Evolutionary conservation across 2,113 vertebrate species (phyloP).

Genomic region (Psilopogon haemacephalus): DNA sequence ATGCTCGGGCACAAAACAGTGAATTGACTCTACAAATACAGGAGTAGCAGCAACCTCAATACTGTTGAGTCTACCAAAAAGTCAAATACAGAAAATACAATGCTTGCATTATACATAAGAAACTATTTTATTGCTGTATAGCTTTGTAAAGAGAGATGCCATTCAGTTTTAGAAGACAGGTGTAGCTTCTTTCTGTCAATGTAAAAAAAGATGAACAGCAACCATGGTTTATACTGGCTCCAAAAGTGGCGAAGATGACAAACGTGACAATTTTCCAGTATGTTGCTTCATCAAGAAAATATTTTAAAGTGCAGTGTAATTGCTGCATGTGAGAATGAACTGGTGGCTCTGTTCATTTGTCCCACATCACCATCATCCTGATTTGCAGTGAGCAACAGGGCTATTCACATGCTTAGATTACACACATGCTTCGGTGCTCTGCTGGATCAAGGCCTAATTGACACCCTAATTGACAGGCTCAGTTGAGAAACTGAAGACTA

Average conservation of each 20-base stretch:
- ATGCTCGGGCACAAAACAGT: background rate
- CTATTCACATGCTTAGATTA: slow-evolving; percentile 63
- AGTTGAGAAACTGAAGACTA: slow-evolving; percentile 58
- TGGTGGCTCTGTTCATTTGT: slow-evolving; percentile 47
- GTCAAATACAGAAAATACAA: background rate
- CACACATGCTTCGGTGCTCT: slow-evolving; percentile 47
- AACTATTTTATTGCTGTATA: background rate
- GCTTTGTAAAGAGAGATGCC: background rate
- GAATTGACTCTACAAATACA: background rate
- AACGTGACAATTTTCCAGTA: background rate
- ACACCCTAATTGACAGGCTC: slow-evolving; percentile 61
- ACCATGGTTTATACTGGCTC: background rate
- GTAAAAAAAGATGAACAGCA: background rate
- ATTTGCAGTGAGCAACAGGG: slow-evolving; percentile 41
- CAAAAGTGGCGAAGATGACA: background rate
- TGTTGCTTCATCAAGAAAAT: slow-evolving; percentile 19
- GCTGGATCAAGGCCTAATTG: slow-evolving; percentile 65
- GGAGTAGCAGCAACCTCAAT: background rate
- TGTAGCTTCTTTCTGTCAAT: background rate
- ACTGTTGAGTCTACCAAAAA: background rate
- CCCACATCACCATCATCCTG: background rate
- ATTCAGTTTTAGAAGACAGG: background rate
- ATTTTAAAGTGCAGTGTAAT: slow-evolving; percentile 5
- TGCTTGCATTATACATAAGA: background rate
- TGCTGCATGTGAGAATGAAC: slow-evolving; percentile 35